Base-by-base conservation (phyloP, 2,113 vertebrate species). In the Serinus canaria region DNA sequence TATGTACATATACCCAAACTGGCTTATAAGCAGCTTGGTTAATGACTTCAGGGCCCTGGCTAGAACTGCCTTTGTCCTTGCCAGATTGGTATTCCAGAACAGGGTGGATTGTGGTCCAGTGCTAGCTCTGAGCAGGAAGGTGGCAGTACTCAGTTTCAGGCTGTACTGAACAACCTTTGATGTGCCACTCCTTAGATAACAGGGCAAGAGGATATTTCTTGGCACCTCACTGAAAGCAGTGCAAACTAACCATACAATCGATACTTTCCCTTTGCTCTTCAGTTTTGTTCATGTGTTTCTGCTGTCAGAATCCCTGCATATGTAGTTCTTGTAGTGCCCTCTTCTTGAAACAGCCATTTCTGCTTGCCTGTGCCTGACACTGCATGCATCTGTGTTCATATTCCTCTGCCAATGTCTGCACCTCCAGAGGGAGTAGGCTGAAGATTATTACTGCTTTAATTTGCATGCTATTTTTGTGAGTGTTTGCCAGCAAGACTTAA, bases 391-490 rank as follows among this genome's bases (percentile, higher is more conserved):
- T 75, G 50, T 78, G 46, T 91, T 81, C 55, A 4, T 79, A 14
- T 77, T 93, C 59, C 23, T 91, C 91, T 92, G 76, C 69, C 55
- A 52, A 39, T 43, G 47, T 59, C 91, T 93, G 69, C 69, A 69
- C 89, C 78, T 89, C 1, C 10, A 94, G 79, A 83, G 82, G 76
- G 82, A 75, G 75, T 62, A 87, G 92, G 64, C 92, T 94, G 87
- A 86, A 91, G 74, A 72, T 44, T 91, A 83, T 96, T 91, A 68
- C 73, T 93, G 89, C 89, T 94, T 87, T 72, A 35, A 78, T 95
- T 93, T 94, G 80, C 87, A 89, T 77, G 79, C 80, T 70, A 63
- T 50, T 85, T 91, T 68, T 94, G 75, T 80, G 78, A 93, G 77
- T 79, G 64, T 87, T 89, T 93, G 77, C 73, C 90, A 91, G 78